Evolutionary conservation across 1,140 invertebrate genomes (phyloP), one percentile per base, ranked within the genome.

Genomic region (Polyergus mexicanus): DNA sequence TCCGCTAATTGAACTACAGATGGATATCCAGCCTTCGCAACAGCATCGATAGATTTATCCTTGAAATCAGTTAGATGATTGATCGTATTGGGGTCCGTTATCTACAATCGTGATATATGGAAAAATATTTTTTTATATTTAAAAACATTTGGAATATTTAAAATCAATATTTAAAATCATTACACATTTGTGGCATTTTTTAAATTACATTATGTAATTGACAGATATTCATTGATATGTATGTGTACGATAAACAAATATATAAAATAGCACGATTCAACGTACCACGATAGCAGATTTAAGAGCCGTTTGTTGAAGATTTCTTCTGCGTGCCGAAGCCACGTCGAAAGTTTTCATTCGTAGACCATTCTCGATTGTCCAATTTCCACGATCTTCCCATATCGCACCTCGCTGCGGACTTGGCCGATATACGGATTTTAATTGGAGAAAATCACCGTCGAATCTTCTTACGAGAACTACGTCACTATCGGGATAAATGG

Each of bases 1-100:
- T 96, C 95, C 1, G 95, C 87, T 11, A 97, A 89, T 88, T 96
- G 94, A 86, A 95, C 91, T 3, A 96, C 94, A 75, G 96, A 95
- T 1, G 95, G 94, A 91, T 96, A 97, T 92, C 96, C 96, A n/a
- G 96, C 96, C 92, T 97, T 97, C 8, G 96, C 95, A 66, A 96
- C 95, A 2, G 96, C 95, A 87, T 97, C 96, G 58, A 96, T 94
- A 83, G 96, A 95, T 74, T 95, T 96, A 72, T 96, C 93, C 95
- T 95, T 88, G 92, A 95, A 96, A 93, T 97, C 96, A 6, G 94
- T 95, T 58, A 97, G 92, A 92, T 97, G 96, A 86, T 96, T 95
- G 16, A 96, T 93, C 32, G 96, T 96, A 80, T 96, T 95, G 41
- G 95, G 95, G 89, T 97, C 91, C 7, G 96, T 96, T 3, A 97